A percentile compares a stretch with the other conserved stretches of the same genome.
These are phyloP conservation scores for Amphimedon queenslandica DNA, from an alignment of 37 sponge, comb jelly and placozoan species.

Conservation along the genomic window DNA sequence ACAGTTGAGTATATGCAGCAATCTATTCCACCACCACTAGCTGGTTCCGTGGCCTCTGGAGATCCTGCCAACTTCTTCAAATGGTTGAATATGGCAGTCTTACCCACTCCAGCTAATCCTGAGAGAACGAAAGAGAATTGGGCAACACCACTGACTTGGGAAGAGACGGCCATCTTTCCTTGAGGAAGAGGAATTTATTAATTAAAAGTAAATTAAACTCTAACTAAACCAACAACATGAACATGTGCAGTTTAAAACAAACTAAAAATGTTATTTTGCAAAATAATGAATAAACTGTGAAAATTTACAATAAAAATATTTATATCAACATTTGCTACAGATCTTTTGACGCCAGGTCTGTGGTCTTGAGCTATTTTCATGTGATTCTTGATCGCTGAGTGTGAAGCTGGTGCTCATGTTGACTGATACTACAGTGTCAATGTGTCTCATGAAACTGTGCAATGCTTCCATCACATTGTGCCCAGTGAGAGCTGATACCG, in stretches of 20 bases:
- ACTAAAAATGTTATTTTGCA: too few relatives aligned
- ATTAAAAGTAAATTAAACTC: too few relatives aligned
- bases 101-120: conserved; percentile 42
- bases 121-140: conserved; percentile 21
- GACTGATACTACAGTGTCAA: background rate
- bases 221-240: too few relatives aligned
- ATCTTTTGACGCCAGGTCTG: background rate
- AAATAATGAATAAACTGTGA: background rate
- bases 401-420: background rate
- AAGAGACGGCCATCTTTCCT: too few relatives aligned
- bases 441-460: background rate
- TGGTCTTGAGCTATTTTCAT: background rate
- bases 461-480: conserved; percentile 17
- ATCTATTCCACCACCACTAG: background rate
- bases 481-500: conserved; percentile 17
- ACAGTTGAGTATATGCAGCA: background rate
- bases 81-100: conserved; percentile 22
- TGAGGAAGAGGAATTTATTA: too few relatives aligned
- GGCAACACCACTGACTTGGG: too few relatives aligned
- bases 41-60: too few relatives aligned
- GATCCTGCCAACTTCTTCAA: background rate
- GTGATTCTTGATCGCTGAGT: too few relatives aligned
- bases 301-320: background rate
- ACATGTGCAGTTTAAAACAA: too few relatives aligned
- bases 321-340: background rate